phyloP scores from a whole-genome alignment of 2,888 invertebrate species.

The Tanaodytes sp. region DNA sequence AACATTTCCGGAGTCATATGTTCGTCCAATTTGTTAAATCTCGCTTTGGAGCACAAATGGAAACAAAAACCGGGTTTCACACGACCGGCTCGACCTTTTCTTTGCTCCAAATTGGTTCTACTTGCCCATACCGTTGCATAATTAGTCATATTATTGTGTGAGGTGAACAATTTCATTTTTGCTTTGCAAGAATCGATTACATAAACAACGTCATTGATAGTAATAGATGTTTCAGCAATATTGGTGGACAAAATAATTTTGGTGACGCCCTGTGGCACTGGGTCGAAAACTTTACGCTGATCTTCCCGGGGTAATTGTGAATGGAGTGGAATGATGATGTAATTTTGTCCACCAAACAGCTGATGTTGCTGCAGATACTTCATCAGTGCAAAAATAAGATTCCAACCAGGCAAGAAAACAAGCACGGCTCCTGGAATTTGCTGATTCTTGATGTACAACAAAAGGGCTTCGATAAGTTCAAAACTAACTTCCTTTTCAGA shows the following conservation, averaged over 20 bases:
- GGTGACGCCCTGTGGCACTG: slow-evolving; percentile 86
- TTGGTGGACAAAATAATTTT: slow-evolving; percentile 98
- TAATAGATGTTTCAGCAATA: slow-evolving; percentile 98
- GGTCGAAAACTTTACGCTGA: slow-evolving; percentile 92
- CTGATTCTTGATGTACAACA: slow-evolving; percentile 78
- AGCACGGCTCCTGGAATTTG: slow-evolving; percentile 88
- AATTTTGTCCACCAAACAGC: slow-evolving; percentile 79
- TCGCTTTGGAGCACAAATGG: slow-evolving; percentile 87
- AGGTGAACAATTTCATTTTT: slow-evolving; percentile 97
- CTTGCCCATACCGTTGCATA: slow-evolving; percentile 98
- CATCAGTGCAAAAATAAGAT: slow-evolving; percentile 93
- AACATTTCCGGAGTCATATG: slow-evolving; percentile 98
- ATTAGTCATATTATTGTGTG: slow-evolving; percentile 98
- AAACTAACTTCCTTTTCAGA: slow-evolving; percentile 95
- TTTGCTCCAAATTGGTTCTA: slow-evolving; percentile 93
- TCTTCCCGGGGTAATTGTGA: slow-evolving; percentile 97
- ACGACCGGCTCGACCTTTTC: slow-evolving; percentile 95
- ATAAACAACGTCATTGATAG: slow-evolving; percentile 98
- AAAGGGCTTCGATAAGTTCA: slow-evolving; percentile 89
- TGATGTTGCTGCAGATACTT: slow-evolving; percentile 85
- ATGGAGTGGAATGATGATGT: slow-evolving; percentile 92
- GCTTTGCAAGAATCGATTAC: slow-evolving; percentile 98
- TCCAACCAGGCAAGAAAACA: slow-evolving; percentile 97
- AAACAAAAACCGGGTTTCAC: slow-evolving; percentile 95
- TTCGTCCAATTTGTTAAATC: slow-evolving; percentile 84